These are phyloP conservation scores for Noturus placidus DNA, from an alignment of 2,113 vertebrate genomes.

Conservation along the genomic window DNA sequence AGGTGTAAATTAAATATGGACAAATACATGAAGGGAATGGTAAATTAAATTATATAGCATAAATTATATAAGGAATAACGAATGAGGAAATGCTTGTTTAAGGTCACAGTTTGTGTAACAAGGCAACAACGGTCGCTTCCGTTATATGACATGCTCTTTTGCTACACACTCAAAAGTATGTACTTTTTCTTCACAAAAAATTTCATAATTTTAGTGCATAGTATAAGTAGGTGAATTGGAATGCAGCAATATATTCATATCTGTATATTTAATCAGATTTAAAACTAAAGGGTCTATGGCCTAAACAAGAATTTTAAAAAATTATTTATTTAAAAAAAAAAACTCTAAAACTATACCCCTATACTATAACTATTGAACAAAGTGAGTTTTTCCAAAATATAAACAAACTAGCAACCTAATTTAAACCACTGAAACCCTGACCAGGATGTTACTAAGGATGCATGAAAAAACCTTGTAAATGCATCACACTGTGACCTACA, in stretches of 20 bases:
- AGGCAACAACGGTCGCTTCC: too few species aligned
- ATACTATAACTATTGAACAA: neutral
- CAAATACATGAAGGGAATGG: too few species aligned
- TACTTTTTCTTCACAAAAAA: too few species aligned
- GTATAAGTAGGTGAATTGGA: too few species aligned
- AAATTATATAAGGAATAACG: too few species aligned
- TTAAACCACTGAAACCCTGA: neutral
- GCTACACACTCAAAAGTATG: too few species aligned
- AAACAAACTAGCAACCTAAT: neutral
- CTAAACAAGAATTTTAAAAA: neutral
- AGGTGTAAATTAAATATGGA: too few species aligned
- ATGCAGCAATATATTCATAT: neutral
- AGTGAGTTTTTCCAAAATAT: neutral
- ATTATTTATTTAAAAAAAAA: neutral
- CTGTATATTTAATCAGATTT: neutral
- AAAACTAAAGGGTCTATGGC: neutral
- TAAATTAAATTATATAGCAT: too few species aligned
- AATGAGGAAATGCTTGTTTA: too few species aligned
- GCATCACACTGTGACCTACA: neutral
- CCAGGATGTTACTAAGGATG: neutral
- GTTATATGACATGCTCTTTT: too few species aligned
- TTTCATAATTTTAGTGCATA: too few species aligned
- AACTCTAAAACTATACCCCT: neutral
- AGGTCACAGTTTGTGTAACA: too few species aligned
- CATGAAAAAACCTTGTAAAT: neutral